phyloP scores from a whole-genome alignment of 2,113 vertebrate species.

The Tychaedon coryphoeus region DNA sequence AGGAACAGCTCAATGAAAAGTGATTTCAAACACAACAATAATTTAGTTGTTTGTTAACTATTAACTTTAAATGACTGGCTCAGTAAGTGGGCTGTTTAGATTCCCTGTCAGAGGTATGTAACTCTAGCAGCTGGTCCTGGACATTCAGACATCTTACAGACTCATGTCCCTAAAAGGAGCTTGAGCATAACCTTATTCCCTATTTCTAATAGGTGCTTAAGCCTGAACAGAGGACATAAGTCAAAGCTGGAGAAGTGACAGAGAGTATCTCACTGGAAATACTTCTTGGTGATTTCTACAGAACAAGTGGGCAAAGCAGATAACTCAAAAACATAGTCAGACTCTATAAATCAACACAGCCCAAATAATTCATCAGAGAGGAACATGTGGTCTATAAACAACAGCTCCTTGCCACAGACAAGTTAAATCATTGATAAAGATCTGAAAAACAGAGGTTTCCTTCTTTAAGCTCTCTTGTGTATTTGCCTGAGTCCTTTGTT shows the following conservation, averaged over 20 bases:
- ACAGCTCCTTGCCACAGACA: neutral
- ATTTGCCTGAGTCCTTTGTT: neutral
- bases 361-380: neutral
- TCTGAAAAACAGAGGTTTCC: conserved; percentile 35
- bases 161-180: neutral
- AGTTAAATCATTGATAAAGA: conserved; percentile 25
- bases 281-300: neutral
- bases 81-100: neutral
- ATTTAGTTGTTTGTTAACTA: neutral
- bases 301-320: neutral
- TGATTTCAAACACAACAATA: neutral
- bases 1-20: neutral
- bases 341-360: neutral
- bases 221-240: neutral
- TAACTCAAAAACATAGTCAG: neutral
- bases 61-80: neutral
- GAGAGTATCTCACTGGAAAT: neutral
- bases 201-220: neutral
- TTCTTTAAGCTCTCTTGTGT: conserved; percentile 26
- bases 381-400: conserved; percentile 16
- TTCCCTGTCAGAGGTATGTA: neutral
- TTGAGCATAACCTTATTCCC: accelerated
- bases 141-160: neutral
- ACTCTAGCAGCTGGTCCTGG: neutral
- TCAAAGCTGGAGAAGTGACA: neutral